phyloP scores from a whole-genome alignment of 1,140 invertebrate species.

The Zaprionus vittiger region DNA sequence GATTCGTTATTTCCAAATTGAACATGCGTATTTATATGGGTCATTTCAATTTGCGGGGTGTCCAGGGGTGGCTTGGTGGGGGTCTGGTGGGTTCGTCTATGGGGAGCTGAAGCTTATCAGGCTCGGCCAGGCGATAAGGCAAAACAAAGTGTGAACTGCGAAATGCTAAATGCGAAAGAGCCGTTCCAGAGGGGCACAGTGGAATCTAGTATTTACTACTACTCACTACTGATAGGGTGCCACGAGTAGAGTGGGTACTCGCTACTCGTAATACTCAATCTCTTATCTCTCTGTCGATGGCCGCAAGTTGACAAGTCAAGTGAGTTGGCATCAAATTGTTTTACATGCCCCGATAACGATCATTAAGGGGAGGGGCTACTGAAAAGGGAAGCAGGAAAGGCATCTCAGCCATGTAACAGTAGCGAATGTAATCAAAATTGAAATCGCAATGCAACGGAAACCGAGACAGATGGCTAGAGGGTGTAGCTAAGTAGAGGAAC shows the following conservation, averaged over 20 bases:
- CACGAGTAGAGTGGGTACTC: background rate
- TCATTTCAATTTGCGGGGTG: conserved; percentile 14
- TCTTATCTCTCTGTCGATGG: conserved; percentile 1
- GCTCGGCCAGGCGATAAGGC: conserved; percentile 42
- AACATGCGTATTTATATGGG: conserved; percentile 29
- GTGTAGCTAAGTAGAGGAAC: background rate
- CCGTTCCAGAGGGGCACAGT: conserved; percentile 26
- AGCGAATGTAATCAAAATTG: background rate
- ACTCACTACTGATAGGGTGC: background rate
- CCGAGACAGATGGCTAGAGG: background rate
- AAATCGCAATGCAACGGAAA: background rate
- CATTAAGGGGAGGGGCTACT: background rate
- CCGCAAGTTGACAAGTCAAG: conserved; percentile 10
- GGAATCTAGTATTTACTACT: background rate
- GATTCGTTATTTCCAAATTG: background rate
- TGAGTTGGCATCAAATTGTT: conserved; percentile 41
- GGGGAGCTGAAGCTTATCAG: background rate
- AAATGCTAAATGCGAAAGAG: background rate
- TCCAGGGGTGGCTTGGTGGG: background rate
- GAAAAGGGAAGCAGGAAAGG: background rate
- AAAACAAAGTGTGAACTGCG: background rate
- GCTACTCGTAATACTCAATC: background rate
- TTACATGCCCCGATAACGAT: conserved; percentile 20
- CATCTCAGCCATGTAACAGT: background rate
- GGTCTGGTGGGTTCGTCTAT: background rate